phyloP scores from a whole-genome alignment of 2,797 vertebrate genomes.

The Spea hammondii region DNA sequence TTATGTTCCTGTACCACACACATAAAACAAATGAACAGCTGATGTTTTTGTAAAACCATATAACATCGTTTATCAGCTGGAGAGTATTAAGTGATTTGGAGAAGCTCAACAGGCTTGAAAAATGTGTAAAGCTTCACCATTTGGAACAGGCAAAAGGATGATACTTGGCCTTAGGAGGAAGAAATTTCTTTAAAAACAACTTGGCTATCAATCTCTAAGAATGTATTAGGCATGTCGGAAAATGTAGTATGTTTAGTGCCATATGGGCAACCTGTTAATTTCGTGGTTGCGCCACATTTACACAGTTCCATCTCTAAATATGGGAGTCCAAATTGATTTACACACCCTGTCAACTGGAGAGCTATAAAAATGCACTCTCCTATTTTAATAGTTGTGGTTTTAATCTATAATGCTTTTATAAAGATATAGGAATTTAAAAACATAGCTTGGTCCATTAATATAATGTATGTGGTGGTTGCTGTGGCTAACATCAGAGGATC shows the following conservation, averaged over 20 bases:
- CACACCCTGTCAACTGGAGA: too few species aligned
- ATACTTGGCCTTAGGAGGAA: background rate
- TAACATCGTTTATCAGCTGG: conserved; percentile 41
- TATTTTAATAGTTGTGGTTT: too few species aligned
- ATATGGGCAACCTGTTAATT: background rate
- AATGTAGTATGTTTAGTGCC: background rate
- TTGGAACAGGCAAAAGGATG: conserved; percentile 24
- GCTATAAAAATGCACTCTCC: too few species aligned
- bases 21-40: conserved; percentile 39
- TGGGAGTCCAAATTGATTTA: too few species aligned
- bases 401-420: too few species aligned
- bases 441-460: too few species aligned
- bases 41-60: conserved; percentile 29
- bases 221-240: conserved; percentile 4
- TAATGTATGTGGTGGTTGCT: too few species aligned
- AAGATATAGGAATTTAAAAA: too few species aligned
- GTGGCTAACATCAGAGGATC: too few species aligned
- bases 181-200: conserved; percentile 25
- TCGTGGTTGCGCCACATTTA: background rate
- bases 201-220: background rate
- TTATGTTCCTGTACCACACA: conserved; percentile 5
- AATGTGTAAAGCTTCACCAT: conserved; percentile 7
- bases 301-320: too few species aligned
- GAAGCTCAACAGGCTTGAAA: conserved; percentile 18
- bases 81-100: conserved; percentile 29